These are phyloP conservation scores for Gnatocerus cornutus DNA, from an alignment of 2,888 invertebrate species.

Conservation along the genomic window DNA sequence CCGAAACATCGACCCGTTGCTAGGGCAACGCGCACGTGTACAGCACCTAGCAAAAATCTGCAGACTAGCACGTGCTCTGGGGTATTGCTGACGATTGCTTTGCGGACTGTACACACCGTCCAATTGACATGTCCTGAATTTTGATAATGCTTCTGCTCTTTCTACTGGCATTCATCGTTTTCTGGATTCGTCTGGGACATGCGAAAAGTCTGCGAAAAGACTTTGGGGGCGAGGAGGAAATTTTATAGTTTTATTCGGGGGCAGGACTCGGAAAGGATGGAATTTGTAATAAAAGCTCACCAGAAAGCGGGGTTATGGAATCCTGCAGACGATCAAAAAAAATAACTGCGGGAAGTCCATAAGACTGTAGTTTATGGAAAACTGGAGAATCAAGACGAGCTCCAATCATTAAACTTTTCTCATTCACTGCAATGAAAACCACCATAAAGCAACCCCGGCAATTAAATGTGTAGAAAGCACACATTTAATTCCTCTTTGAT, in stretches of 20 bases:
- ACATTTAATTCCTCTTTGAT: no score
- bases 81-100: conserved; percentile 53
- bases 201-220: conserved; percentile 15
- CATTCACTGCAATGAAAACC: not conserved
- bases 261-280: conserved; percentile 1
- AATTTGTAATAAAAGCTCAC: conserved; percentile 26
- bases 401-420: conserved; percentile 2
- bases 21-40: conserved; percentile 66
- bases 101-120: conserved; percentile 59
- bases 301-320: conserved; percentile 7
- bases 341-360: not conserved
- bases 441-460: no score
- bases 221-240: not conserved
- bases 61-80: conserved; percentile 60
- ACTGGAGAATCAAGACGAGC: not conserved
- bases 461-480: no score
- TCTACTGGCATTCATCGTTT: conserved; percentile 16
- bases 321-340: conserved; percentile 9
- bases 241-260: conserved; percentile 18
- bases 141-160: conserved; percentile 59
- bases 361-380: conserved; percentile 10
- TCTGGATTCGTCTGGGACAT: not conserved
- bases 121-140: conserved; percentile 68
- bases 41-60: conserved; percentile 58
- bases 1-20: conserved; percentile 71